Conservation (phyloP, 2,888 invertebrate genomes). For the Aphidoletes aphidimyza region DNA sequence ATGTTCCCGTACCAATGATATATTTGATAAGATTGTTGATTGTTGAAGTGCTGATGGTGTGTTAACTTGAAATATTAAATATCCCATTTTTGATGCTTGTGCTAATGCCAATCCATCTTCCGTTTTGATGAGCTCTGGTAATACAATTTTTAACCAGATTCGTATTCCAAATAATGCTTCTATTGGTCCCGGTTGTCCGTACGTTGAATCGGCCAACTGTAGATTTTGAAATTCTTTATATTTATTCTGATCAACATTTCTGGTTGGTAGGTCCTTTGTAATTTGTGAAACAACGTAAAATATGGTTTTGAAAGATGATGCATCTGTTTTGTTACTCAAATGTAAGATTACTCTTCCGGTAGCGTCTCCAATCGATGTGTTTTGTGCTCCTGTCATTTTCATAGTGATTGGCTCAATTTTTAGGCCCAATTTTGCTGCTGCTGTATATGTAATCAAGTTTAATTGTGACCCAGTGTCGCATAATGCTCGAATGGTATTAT, state of each 20-base stretch:
- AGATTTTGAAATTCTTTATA: neutral
- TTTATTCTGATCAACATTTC: neutral
- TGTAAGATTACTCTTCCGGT: neutral
- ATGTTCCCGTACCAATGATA: neutral
- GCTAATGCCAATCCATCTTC: neutral
- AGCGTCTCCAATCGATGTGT: neutral
- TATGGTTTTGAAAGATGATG: no score
- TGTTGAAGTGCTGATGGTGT: no score
- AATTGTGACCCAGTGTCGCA: neutral
- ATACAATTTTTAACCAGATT: neutral
- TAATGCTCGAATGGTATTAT: neutral
- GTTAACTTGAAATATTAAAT: no score
- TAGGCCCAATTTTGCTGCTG: neutral
- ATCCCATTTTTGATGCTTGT: neutral
- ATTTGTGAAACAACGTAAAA: neutral
- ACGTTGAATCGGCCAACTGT: neutral
- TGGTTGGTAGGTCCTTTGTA: neutral
- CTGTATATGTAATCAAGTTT: neutral
- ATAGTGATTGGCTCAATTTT: neutral
- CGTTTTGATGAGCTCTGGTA: neutral
- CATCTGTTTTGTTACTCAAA: neutral
- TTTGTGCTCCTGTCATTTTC: neutral
- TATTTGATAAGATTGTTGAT: neutral
- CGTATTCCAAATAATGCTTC: neutral
- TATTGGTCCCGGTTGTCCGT: neutral